Evolutionary conservation across 2,888 invertebrate genomes (phyloP).

Genomic region (Lasioglossum leucozonium): DNA sequence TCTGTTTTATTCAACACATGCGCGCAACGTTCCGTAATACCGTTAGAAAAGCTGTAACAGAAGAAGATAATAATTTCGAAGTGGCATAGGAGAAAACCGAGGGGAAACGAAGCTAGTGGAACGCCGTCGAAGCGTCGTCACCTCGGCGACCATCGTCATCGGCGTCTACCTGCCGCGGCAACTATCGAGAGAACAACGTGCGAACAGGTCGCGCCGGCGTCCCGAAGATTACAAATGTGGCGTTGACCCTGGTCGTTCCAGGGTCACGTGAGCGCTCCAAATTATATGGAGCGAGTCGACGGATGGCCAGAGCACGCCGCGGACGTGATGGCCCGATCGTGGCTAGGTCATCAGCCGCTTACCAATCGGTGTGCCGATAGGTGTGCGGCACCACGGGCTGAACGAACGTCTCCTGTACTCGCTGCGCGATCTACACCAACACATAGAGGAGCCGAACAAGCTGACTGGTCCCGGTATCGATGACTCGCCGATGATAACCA

Average conservation of each 20-base stretch:
- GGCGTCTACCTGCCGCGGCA: constrained; percentile 66
- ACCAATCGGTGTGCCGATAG: constrained; percentile 71
- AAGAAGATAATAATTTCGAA: not conserved
- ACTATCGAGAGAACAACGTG: constrained; percentile 78
- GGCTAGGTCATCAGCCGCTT: constrained; percentile 76
- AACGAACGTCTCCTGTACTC: constrained; percentile 24
- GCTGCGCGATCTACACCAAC: constrained; percentile 42
- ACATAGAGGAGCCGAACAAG: not conserved
- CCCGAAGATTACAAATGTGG: constrained; percentile 82
- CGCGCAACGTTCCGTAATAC: not conserved
- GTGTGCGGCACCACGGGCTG: constrained; percentile 28
- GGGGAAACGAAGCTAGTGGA: not conserved
- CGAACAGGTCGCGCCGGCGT: constrained; percentile 82
- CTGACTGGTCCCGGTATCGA: constrained; percentile 35
- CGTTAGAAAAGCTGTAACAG: not conserved
- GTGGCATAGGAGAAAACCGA: not conserved
- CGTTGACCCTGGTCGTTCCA: constrained; percentile 81
- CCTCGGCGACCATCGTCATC: constrained; percentile 60
- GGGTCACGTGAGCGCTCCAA: constrained; percentile 83
- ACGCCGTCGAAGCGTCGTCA: not conserved
- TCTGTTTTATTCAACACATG: not conserved
- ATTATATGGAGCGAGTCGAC: constrained; percentile 82
- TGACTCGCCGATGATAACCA: constrained; percentile 55
- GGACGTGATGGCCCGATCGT: constrained; percentile 79
- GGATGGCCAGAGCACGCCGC: constrained; percentile 75